Percentiles rank a stretch among this genome's conserved stretches.
Evolutionary conservation across 2,113 vertebrate species (phyloP).

Genomic region (Pteronura brasiliensis): DNA sequence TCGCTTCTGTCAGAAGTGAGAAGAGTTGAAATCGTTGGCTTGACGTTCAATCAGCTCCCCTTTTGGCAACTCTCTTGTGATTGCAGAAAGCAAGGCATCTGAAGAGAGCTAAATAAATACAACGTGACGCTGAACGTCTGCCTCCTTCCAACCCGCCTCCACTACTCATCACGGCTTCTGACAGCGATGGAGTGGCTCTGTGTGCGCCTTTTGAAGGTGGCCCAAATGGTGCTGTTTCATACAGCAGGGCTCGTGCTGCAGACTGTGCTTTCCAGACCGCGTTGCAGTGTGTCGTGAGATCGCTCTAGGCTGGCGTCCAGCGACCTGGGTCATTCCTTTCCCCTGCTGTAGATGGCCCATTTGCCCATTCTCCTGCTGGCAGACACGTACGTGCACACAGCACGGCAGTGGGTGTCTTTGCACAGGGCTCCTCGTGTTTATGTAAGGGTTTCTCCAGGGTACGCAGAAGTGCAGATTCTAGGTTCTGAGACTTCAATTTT

Average conservation of each 20-base stretch:
- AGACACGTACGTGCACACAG: background rate
- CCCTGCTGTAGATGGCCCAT: accelerated
- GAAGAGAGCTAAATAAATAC: background rate
- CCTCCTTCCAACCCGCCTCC: too few species aligned
- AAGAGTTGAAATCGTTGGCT: background rate
- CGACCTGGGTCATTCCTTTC: background rate
- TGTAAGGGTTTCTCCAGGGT: background rate
- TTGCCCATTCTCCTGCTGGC: background rate
- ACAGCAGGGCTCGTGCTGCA: background rate
- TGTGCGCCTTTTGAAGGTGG: background rate
- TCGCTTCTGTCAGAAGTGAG: background rate
- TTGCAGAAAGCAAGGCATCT: background rate
- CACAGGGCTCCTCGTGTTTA: accelerated
- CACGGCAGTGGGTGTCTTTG: background rate
- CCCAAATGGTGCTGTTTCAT: accelerated
- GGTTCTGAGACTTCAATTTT: background rate
- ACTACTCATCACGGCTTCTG: accelerated
- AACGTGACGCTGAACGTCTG: background rate
- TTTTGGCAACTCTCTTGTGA: background rate
- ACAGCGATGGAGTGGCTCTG: accelerated
- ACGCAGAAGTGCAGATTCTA: background rate
- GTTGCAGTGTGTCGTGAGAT: accelerated
- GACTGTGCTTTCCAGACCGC: background rate
- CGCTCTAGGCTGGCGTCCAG: background rate
- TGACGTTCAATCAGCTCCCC: background rate